Evolutionary conservation across 2,888 invertebrate species (phyloP).

Genomic region (Coelopa pilipes): DNA sequence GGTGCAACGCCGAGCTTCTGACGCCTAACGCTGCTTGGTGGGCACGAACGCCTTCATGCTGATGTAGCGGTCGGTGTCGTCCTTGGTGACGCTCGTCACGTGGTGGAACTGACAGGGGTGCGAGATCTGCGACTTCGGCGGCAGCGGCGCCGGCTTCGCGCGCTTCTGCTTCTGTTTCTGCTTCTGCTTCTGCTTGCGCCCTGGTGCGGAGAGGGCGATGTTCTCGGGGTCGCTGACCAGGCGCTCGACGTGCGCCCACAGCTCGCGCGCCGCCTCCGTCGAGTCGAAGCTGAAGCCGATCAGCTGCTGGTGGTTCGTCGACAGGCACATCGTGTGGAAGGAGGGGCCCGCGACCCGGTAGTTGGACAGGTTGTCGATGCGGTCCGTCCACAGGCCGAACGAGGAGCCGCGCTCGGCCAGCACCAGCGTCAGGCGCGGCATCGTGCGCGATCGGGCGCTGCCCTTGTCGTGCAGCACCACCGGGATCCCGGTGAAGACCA

Average conservation of each 20-base stretch:
- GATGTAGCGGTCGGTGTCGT: conserved; percentile 74
- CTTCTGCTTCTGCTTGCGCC: conserved; percentile 67
- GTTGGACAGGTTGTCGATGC: conserved; percentile 80
- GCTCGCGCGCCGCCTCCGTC: conserved; percentile 76
- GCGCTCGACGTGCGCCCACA: conserved; percentile 76
- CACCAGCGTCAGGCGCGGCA: conserved; percentile 76
- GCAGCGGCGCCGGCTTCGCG: conserved; percentile 72
- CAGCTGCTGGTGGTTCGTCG: conserved; percentile 78
- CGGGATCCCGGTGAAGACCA: conserved; percentile 82
- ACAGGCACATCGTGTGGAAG: conserved; percentile 85
- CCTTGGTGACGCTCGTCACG: conserved; percentile 79
- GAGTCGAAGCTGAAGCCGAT: conserved; percentile 85
- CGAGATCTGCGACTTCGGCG: conserved; percentile 84
- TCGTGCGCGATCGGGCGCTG: conserved; percentile 76
- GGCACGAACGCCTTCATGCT: conserved; percentile 75
- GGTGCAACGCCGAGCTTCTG: conserved; percentile 22
- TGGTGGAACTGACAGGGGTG: conserved; percentile 88
- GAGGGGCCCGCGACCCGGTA: conserved; percentile 78
- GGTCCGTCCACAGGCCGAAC: conserved; percentile 84
- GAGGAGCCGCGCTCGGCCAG: conserved; percentile 83
- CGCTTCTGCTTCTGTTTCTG: conserved; percentile 72
- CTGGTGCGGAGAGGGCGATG: conserved; percentile 79
- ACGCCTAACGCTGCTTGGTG: conserved; percentile 60
- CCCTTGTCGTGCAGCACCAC: conserved; percentile 82
- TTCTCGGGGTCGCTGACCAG: conserved; percentile 82